A percentile compares a stretch with the other conserved stretches of the same genome.
Conservation (phyloP, 2,113 vertebrate species). For the Pomatostomus ruficeps region DNA sequence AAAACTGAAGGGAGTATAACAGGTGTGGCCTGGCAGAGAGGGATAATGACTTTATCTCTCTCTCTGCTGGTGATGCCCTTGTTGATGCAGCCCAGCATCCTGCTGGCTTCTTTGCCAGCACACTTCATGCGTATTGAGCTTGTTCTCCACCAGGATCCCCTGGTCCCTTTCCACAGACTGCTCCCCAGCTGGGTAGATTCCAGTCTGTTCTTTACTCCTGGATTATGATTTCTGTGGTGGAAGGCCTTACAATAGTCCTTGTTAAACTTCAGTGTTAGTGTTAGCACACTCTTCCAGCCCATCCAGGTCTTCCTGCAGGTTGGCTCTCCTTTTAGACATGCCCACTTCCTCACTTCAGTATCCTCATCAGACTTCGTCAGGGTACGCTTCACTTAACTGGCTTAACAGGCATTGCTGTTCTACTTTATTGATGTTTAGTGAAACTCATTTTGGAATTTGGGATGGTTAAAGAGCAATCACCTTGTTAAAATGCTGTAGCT, state of each 20-base stretch:
- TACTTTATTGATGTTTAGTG: not conserved
- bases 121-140: not conserved
- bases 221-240: not conserved
- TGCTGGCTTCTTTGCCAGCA: not conserved
- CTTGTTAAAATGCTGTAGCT: not conserved
- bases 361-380: not conserved
- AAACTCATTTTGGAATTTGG: not conserved
- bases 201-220: not conserved
- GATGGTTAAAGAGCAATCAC: not conserved
- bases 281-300: not conserved
- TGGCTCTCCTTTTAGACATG: not conserved
- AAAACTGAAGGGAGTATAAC: not conserved
- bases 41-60: not conserved
- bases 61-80: not conserved
- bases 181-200: not conserved
- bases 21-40: not conserved
- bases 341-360: not conserved
- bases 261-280: not conserved
- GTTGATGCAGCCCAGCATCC: not conserved
- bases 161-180: not conserved
- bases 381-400: not conserved
- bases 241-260: not conserved
- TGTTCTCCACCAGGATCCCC: not conserved
- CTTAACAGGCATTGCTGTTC: not conserved
- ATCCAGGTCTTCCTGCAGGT: not conserved